Evolutionary conservation across 37 sponge, comb jelly and placozoan species (phyloP).

Genomic region (Cladorhizidae sp.): DNA sequence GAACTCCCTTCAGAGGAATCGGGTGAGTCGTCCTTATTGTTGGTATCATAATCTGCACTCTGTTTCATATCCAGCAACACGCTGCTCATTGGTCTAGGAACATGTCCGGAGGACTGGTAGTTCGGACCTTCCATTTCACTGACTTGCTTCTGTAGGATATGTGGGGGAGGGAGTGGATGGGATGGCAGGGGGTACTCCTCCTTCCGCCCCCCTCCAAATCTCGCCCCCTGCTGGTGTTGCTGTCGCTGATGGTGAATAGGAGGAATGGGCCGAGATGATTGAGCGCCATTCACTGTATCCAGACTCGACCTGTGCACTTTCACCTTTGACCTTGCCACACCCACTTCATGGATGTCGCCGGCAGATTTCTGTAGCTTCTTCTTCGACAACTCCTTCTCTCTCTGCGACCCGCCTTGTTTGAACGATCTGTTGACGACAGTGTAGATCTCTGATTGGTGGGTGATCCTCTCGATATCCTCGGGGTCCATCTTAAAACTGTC

Average conservation of each 20-base stretch:
- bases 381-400: neutral
- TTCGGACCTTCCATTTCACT: too few species aligned
- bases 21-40: neutral
- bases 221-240: too few species aligned
- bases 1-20: slow-evolving; percentile 2
- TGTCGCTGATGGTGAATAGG: too few species aligned
- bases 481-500: slow-evolving; percentile 65
- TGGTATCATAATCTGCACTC: neutral
- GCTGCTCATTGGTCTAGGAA: too few species aligned
- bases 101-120: too few species aligned
- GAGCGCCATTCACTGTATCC: neutral
- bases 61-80: too few species aligned
- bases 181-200: too few species aligned
- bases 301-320: too few species aligned
- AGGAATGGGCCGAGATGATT: neutral
- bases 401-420: slow-evolving; percentile 4
- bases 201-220: too few species aligned
- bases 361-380: neutral
- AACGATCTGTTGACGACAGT: slow-evolving; percentile 38
- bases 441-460: slow-evolving; percentile 35
- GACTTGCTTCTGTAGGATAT: too few species aligned
- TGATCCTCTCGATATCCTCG: slow-evolving; percentile 21
- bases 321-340: too few species aligned
- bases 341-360: neutral
- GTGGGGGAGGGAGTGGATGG: too few species aligned